phyloP scores from a whole-genome alignment of 2,113 vertebrate species.

The Pipa parva region DNA sequence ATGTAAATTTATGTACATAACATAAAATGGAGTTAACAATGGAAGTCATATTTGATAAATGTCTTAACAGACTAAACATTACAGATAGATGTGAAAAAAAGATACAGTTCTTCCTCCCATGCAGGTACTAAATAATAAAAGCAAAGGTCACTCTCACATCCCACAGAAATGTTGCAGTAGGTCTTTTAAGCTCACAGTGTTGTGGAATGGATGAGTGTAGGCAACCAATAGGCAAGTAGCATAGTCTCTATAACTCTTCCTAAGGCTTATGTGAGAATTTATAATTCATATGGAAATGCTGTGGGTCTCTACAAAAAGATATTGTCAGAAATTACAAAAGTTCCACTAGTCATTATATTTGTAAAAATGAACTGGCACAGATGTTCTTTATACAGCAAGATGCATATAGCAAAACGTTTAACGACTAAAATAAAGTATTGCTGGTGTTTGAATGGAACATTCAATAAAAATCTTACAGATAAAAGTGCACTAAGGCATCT shows the following conservation, averaged over 20 bases:
- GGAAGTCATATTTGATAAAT: not conserved
- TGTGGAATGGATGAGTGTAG: not conserved
- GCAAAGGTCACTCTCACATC: not conserved
- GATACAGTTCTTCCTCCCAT: conserved; percentile 1
- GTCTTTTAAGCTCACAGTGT: conserved; percentile 25
- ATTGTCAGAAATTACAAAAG: conserved; percentile 21
- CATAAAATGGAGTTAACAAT: not conserved
- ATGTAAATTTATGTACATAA: conserved; percentile 15
- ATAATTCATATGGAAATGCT: not conserved
- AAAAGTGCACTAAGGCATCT: conserved; percentile 31
- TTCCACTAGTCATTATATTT: conserved; percentile 6
- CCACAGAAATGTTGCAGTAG: not conserved
- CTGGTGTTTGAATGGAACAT: conserved; percentile 12
- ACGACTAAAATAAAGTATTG: not conserved
- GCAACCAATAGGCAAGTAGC: not conserved
- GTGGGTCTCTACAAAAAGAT: conserved; percentile 22
- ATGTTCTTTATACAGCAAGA: conserved; percentile 9
- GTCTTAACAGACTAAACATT: not conserved
- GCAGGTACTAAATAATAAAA: conserved; percentile 8
- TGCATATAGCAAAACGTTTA: conserved; percentile 1
- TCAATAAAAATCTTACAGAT: conserved; percentile 12
- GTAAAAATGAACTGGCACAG: conserved; percentile 20
- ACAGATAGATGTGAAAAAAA: not conserved
- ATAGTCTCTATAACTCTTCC: not conserved
- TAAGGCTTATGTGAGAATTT: not conserved